Evolutionary conservation across 92 coral and sea anemone genomes (phyloP).

Genomic region (Siderastrea radians): DNA sequence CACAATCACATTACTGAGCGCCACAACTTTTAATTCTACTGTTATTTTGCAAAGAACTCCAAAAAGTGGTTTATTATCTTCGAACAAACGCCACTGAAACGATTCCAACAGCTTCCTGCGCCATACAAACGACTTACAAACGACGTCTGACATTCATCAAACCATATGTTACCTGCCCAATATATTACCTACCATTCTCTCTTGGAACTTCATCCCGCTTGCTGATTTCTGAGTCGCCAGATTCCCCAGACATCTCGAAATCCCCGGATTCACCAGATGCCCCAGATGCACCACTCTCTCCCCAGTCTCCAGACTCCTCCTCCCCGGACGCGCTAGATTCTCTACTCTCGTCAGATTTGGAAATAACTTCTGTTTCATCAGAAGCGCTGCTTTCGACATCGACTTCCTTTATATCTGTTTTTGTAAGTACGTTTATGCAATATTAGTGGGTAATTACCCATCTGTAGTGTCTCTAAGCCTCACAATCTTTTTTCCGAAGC

Average conservation of each 20-base stretch:
- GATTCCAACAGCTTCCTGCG: too few species aligned
- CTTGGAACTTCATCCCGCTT: slow-evolving; percentile 59
- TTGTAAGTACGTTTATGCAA: background rate
- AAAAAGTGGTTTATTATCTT: too few species aligned
- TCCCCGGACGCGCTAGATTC: slow-evolving; percentile 63
- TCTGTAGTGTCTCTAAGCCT: too few species aligned
- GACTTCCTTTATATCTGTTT: background rate
- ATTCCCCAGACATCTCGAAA: slow-evolving; percentile 15
- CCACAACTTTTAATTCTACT: too few species aligned
- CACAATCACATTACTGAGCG: too few species aligned
- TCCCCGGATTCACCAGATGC: slow-evolving; percentile 49
- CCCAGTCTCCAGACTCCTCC: slow-evolving; percentile 52
- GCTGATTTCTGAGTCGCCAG: slow-evolving; percentile 41
- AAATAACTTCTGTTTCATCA: slow-evolving; percentile 38
- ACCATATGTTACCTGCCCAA: background rate
- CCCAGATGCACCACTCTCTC: slow-evolving; percentile 30
- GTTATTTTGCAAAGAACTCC: too few species aligned
- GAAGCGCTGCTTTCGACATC: slow-evolving; percentile 32
- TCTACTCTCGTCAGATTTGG: slow-evolving; percentile 20
- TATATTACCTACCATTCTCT: slow-evolving; percentile 14
- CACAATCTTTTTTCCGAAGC: too few species aligned
- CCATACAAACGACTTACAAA: too few species aligned
- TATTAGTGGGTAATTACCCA: background rate
- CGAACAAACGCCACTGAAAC: too few species aligned
- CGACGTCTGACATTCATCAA: background rate